Percentiles rank a stretch among this genome's conserved stretches.
phyloP scores from a whole-genome alignment of 2,113 vertebrate species.

The Epinephelus moara region DNA sequence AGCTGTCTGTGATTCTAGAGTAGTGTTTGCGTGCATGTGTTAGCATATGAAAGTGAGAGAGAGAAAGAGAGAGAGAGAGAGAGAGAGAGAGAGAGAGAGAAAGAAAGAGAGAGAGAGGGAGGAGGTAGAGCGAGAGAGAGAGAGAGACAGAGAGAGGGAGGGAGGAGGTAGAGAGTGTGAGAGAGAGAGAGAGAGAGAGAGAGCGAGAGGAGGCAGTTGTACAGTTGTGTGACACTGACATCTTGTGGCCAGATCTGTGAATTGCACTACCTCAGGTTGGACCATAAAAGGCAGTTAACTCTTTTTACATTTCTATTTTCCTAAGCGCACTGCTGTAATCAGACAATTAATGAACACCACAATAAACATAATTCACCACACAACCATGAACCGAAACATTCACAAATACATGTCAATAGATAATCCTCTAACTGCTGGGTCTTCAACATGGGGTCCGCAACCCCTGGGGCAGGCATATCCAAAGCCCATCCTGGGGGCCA shows the following conservation, averaged over 20 bases:
- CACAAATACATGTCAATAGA: neutral
- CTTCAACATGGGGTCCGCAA: too few species aligned
- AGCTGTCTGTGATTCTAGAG: neutral
- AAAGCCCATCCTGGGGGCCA: too few species aligned
- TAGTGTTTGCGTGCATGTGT: neutral
- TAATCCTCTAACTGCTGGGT: too few species aligned
- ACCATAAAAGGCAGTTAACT: neutral
- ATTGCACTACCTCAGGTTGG: neutral
- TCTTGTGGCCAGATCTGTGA: slow-evolving; percentile 60
- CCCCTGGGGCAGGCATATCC: too few species aligned
- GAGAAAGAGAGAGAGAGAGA: neutral
- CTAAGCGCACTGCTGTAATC: neutral
- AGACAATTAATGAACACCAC: neutral
- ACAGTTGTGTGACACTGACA: slow-evolving; percentile 70
- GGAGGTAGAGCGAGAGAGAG: neutral
- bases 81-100: neutral
- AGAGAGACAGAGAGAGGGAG: neutral
- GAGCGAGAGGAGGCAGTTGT: neutral
- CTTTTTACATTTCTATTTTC: neutral
- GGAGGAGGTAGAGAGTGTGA: too few species aligned
- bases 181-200: neutral
- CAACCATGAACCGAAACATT: neutral
- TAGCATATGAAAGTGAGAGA: too few species aligned
- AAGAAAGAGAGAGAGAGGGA: neutral
- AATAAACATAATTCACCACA: neutral